Evolutionary conservation across 2,888 invertebrate genomes (phyloP).

Genomic region (Drosophila planitibia): DNA sequence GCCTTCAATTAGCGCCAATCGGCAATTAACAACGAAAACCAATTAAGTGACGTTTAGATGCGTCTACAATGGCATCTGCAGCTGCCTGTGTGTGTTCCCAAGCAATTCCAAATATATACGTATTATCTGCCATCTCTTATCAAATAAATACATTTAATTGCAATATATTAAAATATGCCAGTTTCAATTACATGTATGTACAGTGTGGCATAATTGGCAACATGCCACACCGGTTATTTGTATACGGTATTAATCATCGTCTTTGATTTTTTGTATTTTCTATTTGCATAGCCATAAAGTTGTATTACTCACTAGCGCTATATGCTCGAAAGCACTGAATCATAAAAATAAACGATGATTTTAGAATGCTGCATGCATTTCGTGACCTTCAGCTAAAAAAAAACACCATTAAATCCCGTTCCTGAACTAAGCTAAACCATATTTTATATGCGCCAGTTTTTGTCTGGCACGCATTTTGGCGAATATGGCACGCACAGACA

Average conservation of each 20-base stretch:
- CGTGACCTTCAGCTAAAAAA: conserved; percentile 54
- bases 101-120: conserved; percentile 26
- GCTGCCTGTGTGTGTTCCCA: conserved; percentile 12
- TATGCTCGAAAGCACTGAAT: conserved; percentile 40
- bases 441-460: conserved; percentile 29
- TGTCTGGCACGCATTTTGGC: conserved; percentile 43
- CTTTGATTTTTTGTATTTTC: conserved; percentile 12
- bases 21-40: conserved; percentile 73
- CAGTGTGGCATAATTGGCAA: conserved; percentile 48
- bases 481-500: conserved; percentile 32
- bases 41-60: conserved; percentile 69
- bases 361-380: conserved; percentile 39
- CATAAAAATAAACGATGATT: conserved; percentile 19
- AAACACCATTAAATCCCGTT: conserved; percentile 6
- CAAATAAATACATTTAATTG: conserved; percentile 61
- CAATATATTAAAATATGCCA: conserved; percentile 49
- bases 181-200: conserved; percentile 1
- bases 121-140: conserved; percentile 47
- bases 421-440: conserved; percentile 10
- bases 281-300: conserved; percentile 51
- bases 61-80: conserved; percentile 30
- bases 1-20: conserved; percentile 79
- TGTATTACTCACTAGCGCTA: conserved; percentile 50
- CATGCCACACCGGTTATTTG: conserved; percentile 25
- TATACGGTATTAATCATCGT: conserved; percentile 53